Base-by-base conservation (phyloP, 2,113 vertebrate species). In the Phalacrocorax aristotelis region DNA sequence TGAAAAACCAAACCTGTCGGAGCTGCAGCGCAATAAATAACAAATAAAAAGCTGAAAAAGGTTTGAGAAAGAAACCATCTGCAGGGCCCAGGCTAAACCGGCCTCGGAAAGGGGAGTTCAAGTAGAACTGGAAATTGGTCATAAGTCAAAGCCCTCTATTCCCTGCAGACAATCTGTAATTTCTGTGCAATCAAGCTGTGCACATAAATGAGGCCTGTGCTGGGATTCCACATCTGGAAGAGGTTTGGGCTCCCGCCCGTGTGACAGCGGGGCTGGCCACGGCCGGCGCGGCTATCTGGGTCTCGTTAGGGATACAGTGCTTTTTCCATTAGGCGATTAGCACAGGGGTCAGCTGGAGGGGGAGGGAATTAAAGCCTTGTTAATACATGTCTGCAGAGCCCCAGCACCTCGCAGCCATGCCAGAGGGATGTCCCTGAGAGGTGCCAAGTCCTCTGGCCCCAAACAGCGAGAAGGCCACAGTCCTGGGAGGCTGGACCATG, bases 171-270 rank as follows among this genome's bases (percentile, higher is more conserved):
- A 97, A 95, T 96, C 95, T 86, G 96, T 93, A 95, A 96, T 97
- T 97, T 97, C 87, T 38, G 95, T 72, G 92, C 97, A 94, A 97
- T 98, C 95, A 95, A 90, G 96, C 96, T 97, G 96, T 80, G 96
- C 91, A 49, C 96, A 97, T 58, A 93, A 96, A 97, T 89, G 94
- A 96, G 96, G 97, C 96, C 97, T 83, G 92, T 9, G 93, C 92
- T 76, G 86, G 92, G 96, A 96, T 96, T 97, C 96, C 97, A 97
- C 97, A 97, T 98, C 97, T 97, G 97, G 97, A 97, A 98, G 95
- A 96, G 95, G 94, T 97, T 97, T 97, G 95, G 93, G 87, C 93
- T 96, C 94, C 94, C 70, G 92, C 93, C 92, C 87, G 92, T 96
- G 96, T 90, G 94, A 95, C 97, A 98, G 96, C 58, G 6, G 81